Evolutionary conservation across 2,113 vertebrate genomes (phyloP).

Genomic region (Edolisoma coerulescens): DNA sequence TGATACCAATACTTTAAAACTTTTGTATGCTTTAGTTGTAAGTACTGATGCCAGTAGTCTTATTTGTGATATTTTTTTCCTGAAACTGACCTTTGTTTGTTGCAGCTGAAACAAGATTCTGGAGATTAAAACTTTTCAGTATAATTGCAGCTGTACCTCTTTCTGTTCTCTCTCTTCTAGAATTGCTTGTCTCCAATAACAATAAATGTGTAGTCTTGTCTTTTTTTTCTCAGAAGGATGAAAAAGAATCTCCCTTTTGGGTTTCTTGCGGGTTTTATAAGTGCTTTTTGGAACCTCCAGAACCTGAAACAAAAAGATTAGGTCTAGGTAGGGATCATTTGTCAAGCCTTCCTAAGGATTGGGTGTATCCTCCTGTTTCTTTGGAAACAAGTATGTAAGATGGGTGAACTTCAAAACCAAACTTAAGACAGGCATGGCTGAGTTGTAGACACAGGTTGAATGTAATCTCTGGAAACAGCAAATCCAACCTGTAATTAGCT

Average conservation of each 20-base stretch:
- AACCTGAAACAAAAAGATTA: background rate
- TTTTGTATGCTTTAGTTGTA: background rate
- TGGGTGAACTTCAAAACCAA: background rate
- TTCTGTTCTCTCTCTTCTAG: background rate
- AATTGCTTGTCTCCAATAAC: background rate
- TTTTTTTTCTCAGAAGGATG: background rate
- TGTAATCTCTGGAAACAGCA: background rate
- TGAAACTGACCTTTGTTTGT: background rate
- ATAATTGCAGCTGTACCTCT: background rate
- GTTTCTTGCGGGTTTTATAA: background rate
- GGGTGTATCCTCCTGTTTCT: background rate
- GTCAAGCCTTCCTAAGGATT: background rate
- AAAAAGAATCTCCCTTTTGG: background rate
- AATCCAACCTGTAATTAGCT: background rate
- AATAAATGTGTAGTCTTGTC: background rate
- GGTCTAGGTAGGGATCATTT: background rate
- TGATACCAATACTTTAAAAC: background rate
- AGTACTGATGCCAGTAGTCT: background rate
- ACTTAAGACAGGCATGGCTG: background rate
- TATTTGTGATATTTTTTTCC: background rate
- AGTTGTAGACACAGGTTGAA: background rate
- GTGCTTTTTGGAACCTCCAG: background rate
- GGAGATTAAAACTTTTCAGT: background rate
- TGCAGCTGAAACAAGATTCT: background rate
- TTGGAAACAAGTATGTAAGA: background rate